Conservation (phyloP, 2,888 invertebrate genomes). For the Zygaena filipendulae region DNA sequence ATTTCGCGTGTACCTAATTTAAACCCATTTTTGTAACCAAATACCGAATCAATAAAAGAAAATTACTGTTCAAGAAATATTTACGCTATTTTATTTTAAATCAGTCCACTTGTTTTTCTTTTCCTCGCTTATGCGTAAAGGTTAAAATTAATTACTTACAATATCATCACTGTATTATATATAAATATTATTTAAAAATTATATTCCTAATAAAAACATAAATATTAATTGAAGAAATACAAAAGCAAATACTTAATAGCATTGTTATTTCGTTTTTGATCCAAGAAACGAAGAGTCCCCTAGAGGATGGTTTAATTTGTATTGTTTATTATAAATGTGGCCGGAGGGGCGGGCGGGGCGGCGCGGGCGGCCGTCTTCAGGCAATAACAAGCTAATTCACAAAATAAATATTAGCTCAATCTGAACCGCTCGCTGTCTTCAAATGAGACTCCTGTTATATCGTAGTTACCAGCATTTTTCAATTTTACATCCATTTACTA, state of each 20-base stretch:
- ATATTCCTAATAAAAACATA: too few species aligned
- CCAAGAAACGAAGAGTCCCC: constrained; percentile 23
- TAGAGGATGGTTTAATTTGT: constrained; percentile 51
- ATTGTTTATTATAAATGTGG: constrained; percentile 56
- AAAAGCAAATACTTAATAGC: constrained; percentile 37
- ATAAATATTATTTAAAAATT: too few species aligned
- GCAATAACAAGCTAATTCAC: constrained; percentile 56
- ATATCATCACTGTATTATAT: background rate
- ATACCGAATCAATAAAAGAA: too few species aligned
- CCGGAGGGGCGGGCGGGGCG: constrained; percentile 24
- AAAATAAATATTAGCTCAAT: constrained; percentile 66
- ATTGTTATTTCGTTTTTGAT: too few species aligned
- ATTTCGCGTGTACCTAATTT: too few species aligned
- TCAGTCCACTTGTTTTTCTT: too few species aligned
- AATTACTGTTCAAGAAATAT: background rate
- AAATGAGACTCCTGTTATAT: too few species aligned
- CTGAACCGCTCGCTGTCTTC: constrained; percentile 30
- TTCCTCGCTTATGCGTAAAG: too few species aligned
- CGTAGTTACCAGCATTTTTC: too few species aligned
- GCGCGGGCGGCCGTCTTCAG: constrained; percentile 33
- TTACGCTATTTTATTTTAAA: background rate
- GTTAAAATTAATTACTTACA: background rate
- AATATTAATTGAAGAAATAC: constrained; percentile 57
- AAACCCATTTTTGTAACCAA: too few species aligned
- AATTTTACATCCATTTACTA: too few species aligned